Percentiles rank a stretch among this genome's conserved stretches.
These are phyloP conservation scores for Aromia moschata DNA, from an alignment of 2,888 invertebrate species.

Conservation along the genomic window DNA sequence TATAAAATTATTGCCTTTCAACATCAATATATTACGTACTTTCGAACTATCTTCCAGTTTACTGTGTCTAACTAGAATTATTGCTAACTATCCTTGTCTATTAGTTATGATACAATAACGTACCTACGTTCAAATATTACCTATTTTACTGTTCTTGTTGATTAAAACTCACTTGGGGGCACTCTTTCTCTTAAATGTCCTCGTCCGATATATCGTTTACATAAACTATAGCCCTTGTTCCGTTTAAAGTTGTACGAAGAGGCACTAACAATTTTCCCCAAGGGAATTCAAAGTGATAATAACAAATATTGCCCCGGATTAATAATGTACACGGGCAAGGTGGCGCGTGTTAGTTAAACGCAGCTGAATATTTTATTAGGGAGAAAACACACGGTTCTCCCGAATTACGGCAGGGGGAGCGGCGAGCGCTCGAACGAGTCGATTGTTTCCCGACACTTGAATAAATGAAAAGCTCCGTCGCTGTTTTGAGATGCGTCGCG, in stretches of 20 bases:
- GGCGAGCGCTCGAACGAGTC: conserved; percentile 13
- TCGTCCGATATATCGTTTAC: too few relatives aligned
- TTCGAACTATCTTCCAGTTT: too few relatives aligned
- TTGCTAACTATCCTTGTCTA: too few relatives aligned
- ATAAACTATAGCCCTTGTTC: too few relatives aligned
- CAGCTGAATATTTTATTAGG: conserved; percentile 35
- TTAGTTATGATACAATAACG: too few relatives aligned
- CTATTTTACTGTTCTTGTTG: too few relatives aligned
- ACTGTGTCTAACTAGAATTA: too few relatives aligned
- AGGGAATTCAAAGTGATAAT: background rate
- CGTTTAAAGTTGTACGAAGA: background rate
- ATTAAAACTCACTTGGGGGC: too few relatives aligned
- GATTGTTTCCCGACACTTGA: conserved; percentile 27
- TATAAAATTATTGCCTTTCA: too few relatives aligned
- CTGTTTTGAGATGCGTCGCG: conserved; percentile 21
- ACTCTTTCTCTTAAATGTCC: too few relatives aligned
- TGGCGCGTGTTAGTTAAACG: conserved; percentile 33
- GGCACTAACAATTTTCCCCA: background rate
- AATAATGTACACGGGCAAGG: conserved; percentile 32
- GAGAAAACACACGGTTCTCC: conserved; percentile 17
- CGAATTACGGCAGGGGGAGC: conserved; percentile 5
- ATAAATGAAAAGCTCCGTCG: conserved; percentile 26
- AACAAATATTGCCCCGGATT: conserved; percentile 15
- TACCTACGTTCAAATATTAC: too few relatives aligned
- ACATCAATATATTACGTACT: too few relatives aligned